Percentiles rank a stretch among this genome's conserved stretches.
phyloP scores from a whole-genome alignment of 1,140 invertebrate genomes.

The Diachasma alloeum region DNA sequence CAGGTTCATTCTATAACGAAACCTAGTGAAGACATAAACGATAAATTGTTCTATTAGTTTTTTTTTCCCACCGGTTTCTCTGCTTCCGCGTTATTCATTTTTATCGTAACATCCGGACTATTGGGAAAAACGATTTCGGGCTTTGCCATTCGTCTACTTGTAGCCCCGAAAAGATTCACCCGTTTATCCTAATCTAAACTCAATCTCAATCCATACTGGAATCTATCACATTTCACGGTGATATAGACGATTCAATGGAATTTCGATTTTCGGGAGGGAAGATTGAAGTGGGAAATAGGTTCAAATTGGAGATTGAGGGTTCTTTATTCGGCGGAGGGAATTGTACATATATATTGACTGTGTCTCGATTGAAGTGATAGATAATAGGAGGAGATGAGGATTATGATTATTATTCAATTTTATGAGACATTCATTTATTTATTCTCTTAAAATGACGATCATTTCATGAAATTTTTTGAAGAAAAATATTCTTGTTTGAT shows the following conservation, averaged over 20 bases:
- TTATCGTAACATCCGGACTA: neutral
- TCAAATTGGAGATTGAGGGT: neutral
- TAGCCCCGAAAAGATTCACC: neutral
- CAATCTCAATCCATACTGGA: neutral
- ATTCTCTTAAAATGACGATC: too few species aligned
- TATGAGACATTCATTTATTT: too few species aligned
- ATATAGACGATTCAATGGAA: neutral
- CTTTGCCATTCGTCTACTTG: neutral
- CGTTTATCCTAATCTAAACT: neutral
- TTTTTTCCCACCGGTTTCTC: neutral
- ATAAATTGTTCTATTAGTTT: neutral
- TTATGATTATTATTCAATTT: too few species aligned
- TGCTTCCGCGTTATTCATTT: neutral
- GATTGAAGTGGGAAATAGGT: slow-evolving; percentile 30
- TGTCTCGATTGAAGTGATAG: too few species aligned
- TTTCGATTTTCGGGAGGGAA: neutral
- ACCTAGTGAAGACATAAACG: neutral
- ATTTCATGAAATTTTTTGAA: too few species aligned
- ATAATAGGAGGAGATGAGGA: too few species aligned
- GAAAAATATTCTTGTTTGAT: too few species aligned
- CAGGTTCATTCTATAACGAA: neutral
- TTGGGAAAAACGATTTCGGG: neutral
- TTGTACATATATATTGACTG: too few species aligned
- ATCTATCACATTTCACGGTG: neutral
- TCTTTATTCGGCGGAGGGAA: neutral